Evolutionary conservation across 1,140 invertebrate genomes (phyloP).

Genomic region (Lerema accius): DNA sequence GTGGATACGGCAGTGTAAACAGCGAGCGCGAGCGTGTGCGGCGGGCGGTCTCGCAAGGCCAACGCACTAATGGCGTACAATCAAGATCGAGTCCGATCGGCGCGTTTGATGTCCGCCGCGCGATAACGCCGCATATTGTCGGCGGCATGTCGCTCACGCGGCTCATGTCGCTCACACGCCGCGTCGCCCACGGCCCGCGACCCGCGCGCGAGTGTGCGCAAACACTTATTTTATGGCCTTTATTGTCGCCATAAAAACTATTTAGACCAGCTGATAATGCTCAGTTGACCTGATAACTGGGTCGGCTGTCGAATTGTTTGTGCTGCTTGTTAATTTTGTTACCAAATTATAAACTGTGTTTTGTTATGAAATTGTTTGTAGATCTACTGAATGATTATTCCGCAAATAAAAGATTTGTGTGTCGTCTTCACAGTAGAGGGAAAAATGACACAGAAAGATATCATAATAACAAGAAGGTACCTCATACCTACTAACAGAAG

Average conservation of each 20-base stretch:
- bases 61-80: constrained; percentile 16
- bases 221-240: constrained; percentile 23
- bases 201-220: too few relatives aligned
- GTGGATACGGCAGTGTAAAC: background rate
- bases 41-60: constrained; percentile 3
- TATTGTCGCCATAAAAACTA: constrained; percentile 33
- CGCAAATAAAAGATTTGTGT: too few relatives aligned
- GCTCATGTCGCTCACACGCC: constrained; percentile 4
- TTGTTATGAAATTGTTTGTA: too few relatives aligned
- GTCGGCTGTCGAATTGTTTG: constrained; percentile 14
- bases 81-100: constrained; percentile 22
- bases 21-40: constrained; percentile 2
- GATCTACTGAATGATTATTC: too few relatives aligned
- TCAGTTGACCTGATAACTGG: constrained; percentile 10
- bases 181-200: constrained; percentile 26
- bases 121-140: constrained; percentile 30
- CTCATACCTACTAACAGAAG: too few relatives aligned
- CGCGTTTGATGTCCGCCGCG: constrained; percentile 25
- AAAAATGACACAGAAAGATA: too few relatives aligned
- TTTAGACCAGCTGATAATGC: constrained; percentile 29
- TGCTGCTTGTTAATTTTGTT: constrained; percentile 7
- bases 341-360: background rate
- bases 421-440: too few relatives aligned
- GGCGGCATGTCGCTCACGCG: constrained; percentile 17
- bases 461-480: too few relatives aligned